Evolutionary conservation across 2,113 vertebrate genomes (phyloP), one percentile per base, ranked within the genome.

Genomic region (Vulpes vulpes): DNA sequence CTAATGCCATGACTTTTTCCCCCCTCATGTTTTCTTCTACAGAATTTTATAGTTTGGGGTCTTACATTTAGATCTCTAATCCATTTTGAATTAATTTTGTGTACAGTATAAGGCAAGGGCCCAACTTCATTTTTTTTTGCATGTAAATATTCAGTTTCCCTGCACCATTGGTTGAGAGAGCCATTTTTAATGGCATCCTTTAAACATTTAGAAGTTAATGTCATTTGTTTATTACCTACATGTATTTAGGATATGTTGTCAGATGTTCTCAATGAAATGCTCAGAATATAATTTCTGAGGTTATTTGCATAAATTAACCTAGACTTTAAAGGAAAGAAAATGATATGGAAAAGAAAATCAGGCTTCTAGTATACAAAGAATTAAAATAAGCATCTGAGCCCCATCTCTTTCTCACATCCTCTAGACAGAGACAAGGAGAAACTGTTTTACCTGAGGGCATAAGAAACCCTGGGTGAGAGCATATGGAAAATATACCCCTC

Each of bases 221-320:
- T 49, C 89, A 57, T 51, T 91, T 79, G 11, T 53, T n/a, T 78
- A 12, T 57, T 59, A 43, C 35, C 81, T 62, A 76, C 35, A 22
- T 91, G 22, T 83, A 5, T 84, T 80, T 73, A 92, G 19, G 11
- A 15, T 71, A 62, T n/a, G 20, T 30, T 80, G 14, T 80, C 25
- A 87, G 57, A 90, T 67, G 3, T 86, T 86, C 73, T 80, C 38
- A 87, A 95, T 27, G 43, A 96, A 59, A 43, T 55, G 15, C 8
- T 84, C n/a, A 74, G 81, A 85, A 20, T 62, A 79, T 60, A 30
- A 74, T 74, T 96, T 85, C 23, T 74, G n/a, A 91, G 78, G 16
- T 85, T 73, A 86, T 85, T 43, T 96, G 55, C 38, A 30, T 57
- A n/a, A n/a, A 25, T 73, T 85, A 71, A 30, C 62, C 16, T 59